Percentiles rank a stretch among this genome's conserved stretches.
These are phyloP conservation scores for Poeciliopsis occidentalis DNA, from an alignment of 2,113 vertebrate genomes.

Conservation along the genomic window DNA sequence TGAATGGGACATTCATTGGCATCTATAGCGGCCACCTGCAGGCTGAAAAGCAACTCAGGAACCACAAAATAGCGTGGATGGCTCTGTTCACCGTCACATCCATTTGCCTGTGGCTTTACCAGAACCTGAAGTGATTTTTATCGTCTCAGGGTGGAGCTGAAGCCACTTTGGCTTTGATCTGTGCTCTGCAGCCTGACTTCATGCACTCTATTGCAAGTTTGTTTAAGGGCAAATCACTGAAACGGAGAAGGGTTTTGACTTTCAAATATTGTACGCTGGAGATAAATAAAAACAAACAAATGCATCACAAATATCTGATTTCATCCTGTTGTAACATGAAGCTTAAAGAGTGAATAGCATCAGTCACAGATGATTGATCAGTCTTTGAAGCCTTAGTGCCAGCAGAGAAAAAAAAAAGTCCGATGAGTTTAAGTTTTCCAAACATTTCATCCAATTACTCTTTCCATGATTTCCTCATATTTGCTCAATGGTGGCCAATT, in stretches of 20 bases:
- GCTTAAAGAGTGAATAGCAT: not conserved
- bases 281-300: not conserved
- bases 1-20: constrained; percentile 17
- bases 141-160: constrained; percentile 12
- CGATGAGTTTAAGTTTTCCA: constrained; percentile 15
- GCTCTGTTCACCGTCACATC: constrained; percentile 2
- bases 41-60: constrained; percentile 13
- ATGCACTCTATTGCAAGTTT: constrained; percentile 8
- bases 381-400: not conserved
- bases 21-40: not conserved
- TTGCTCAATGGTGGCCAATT: not conserved
- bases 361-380: not conserved
- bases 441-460: constrained; percentile 4
- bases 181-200: not conserved
- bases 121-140: constrained; percentile 6
- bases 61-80: not conserved
- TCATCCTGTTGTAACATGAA: not conserved
- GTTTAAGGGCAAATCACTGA: not conserved
- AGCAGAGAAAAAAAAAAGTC: constrained; percentile 61
- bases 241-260: not conserved
- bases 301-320: not conserved
- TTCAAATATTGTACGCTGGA: not conserved
- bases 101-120: not conserved
- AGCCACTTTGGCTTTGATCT: constrained; percentile 34
- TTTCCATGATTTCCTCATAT: not conserved